Base-by-base conservation (phyloP, 2,113 vertebrate species). In the Potamarius usumacintae region DNA sequence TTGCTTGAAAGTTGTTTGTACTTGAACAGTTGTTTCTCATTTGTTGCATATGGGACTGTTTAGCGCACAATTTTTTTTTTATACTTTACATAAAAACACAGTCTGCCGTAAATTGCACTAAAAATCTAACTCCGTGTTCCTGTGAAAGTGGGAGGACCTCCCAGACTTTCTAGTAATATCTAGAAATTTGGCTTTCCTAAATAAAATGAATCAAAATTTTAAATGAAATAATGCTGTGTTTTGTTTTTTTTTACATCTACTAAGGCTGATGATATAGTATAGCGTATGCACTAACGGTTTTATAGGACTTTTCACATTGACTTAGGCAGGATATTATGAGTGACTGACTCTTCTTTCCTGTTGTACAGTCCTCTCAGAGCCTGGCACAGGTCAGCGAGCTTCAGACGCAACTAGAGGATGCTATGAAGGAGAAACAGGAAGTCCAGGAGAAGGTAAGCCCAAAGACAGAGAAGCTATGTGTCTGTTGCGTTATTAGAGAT, bases 341-440 rank as follows among this genome's bases (percentile, higher is more conserved):
- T 82, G 69, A 48, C 34, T 87, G 4, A 67, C 17, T 86, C 15
- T 58, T 79, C 60, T 52, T 0, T 81, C 42, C 67, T 77, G 0
- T 55, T 89, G 60, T 91, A 67, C 90, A 99, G 98, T 97, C 97
- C 0, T 97, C 98, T 48, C 96, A 98, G 90, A 97, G 98, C 92
- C 90, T 99, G 93, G 97, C 96, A 0, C 98, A 99, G 95, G 98
- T 99, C 95, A 99, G 96, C 3, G 97, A 99, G 89, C 96, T 99
- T 55, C 98, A 99, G 76, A 93, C 95, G 10, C 98, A 99, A 92
- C 94, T 99, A 88, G 98, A 99, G 89, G 98, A 99, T 25, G 94
- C 96, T 91, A 94, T 92, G 88, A 99, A 97, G 92, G 97, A 99
- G 93, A 99, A 98, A 88, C 98, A 99, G 91, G 98, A 99, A 85